Base-by-base conservation (phyloP, 2,113 vertebrate genomes). In the Lycaon pictus region DNA sequence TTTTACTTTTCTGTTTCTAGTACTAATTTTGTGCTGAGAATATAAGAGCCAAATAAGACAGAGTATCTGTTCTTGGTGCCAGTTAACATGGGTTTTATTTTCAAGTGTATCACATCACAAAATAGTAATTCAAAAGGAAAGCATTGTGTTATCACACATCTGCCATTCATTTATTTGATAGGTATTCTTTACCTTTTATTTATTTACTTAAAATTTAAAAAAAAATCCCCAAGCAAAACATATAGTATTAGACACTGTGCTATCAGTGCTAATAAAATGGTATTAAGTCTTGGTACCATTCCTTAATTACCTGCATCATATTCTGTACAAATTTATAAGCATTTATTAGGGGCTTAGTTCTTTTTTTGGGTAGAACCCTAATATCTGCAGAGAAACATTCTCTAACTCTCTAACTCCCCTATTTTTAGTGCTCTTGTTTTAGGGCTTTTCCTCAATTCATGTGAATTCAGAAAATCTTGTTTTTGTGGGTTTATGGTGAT, bases 391-490 rank as follows among this genome's bases (percentile, higher is more conserved):
- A 80, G 60, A 27, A 77, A 95, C 35, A 63, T 89, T 69, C 32
- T 65, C 11, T 53, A 25, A 93, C 53, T 77, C 23, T 1, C 25
- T 13, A 55, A 55, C 2, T 11, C 11, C 7, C 7, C 11, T 83
- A 10, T 51, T 56, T 95, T 95, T 88, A 56, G 27, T 92, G n/a
- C 27, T 95, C 4, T 19, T 9, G 37, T 79, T 90, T 90, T 17
- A 60, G 27, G 1, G 6, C 32, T 74, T 81, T 88, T 88, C 71
- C 85, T 76, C 22, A 58, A 32, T 90, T 90, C 35, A 48, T 27
- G 12, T 48, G 32, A 86, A 79, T 88, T 91, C 72, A 82, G 51
- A 87, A 89, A 82, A 87, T 60, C 23, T 84, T n/a, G n/a, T n/a
- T 83, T 94, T 25, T 53, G 19, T 76, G 27, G 16, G 2, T 63